Evolutionary conservation across 2,888 invertebrate genomes (phyloP).

Genomic region (Drosophila monieri): DNA sequence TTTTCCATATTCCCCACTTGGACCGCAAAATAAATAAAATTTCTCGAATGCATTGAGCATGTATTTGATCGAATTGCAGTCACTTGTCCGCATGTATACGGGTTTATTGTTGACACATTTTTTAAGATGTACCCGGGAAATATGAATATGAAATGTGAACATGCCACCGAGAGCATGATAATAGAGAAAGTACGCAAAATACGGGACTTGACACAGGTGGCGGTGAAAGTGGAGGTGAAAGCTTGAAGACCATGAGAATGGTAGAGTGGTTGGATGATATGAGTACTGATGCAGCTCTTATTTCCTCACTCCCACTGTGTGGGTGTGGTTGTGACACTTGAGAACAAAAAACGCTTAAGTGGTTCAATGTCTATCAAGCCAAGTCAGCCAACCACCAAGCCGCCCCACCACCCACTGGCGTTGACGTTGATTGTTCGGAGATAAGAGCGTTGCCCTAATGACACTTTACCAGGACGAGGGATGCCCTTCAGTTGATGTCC

Average conservation of each 20-base stretch:
- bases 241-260: conserved; percentile 2
- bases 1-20: conserved; percentile 8
- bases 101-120: conserved; percentile 66
- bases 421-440: conserved; percentile 65
- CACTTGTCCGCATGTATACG: conserved; percentile 23
- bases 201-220: conserved; percentile 15
- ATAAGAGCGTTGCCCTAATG: conserved; percentile 53
- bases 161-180: conserved; percentile 23
- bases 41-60: conserved; percentile 23
- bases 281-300: conserved; percentile 24
- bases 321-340: conserved; percentile 46
- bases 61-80: conserved; percentile 62
- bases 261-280: conserved; percentile 27
- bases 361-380: conserved; percentile 35
- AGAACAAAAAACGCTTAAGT: conserved; percentile 69
- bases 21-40: conserved; percentile 42
- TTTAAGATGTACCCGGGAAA: conserved; percentile 43
- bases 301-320: not conserved
- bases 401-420: conserved; percentile 29
- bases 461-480: conserved; percentile 27
- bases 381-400: conserved; percentile 2
- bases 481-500: conserved; percentile 38
- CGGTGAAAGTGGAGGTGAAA: conserved; percentile 25
- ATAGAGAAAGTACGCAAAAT: conserved; percentile 37
- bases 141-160: conserved; percentile 47